A percentile compares a stretch with the other conserved stretches of the same genome.
Evolutionary conservation across 2,113 vertebrate species (phyloP).

Genomic region (Phoenicopterus ruber): DNA sequence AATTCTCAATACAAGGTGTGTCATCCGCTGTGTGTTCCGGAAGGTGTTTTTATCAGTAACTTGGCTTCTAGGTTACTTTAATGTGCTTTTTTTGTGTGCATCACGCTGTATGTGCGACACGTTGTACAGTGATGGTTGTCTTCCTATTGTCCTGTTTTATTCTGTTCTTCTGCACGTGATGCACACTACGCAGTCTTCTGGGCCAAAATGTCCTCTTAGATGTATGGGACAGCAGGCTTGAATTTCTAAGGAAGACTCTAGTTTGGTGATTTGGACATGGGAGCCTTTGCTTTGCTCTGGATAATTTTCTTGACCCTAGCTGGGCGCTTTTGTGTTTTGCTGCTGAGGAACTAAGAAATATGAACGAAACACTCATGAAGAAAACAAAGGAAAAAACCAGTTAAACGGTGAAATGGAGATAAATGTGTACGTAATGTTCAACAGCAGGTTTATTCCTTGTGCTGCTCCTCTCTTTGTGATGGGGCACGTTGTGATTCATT

Average conservation of each 20-base stretch:
- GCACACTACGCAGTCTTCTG: accelerated
- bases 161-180: background rate
- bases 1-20: background rate
- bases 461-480: background rate
- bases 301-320: background rate
- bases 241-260: background rate
- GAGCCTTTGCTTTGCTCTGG: background rate
- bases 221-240: background rate
- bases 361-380: background rate
- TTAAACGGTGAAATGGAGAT: background rate
- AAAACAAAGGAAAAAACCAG: background rate
- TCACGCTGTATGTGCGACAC: background rate
- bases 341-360: background rate
- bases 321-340: background rate
- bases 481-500: background rate
- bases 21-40: accelerated
- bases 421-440: background rate
- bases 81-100: background rate
- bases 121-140: background rate
- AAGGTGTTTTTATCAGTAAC: background rate
- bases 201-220: background rate
- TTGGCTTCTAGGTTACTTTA: background rate
- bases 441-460: background rate
- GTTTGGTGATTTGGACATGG: accelerated
- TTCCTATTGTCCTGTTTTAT: accelerated